Evolutionary conservation across 2,888 invertebrate species (phyloP), one percentile per base, ranked within the genome.

Genomic region (Tachina fera): DNA sequence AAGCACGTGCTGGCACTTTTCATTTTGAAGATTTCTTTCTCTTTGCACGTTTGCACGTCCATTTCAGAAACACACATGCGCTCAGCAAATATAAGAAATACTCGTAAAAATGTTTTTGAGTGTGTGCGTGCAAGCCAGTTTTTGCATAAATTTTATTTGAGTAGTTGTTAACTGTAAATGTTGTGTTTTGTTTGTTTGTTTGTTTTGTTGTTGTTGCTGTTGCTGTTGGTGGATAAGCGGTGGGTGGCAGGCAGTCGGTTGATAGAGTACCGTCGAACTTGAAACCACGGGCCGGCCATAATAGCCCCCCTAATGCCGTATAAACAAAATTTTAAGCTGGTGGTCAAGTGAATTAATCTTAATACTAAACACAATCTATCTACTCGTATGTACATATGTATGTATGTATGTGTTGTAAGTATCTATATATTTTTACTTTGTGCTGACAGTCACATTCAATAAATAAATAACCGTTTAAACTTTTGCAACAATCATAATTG

Each of bases 251-350:
- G 47, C 31, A 74, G 63, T 71, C 60, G 14, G 2, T 19, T 77
- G 77, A n/a, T 60, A 56, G 51, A 56, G 22, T 67, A n/a, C 77
- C 51, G 58, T 51, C 41, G n/a, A 76, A 78, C 84, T 84, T 79
- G 72, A 45, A 81, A 87, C 86, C 88, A 89, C 90, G 89, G 89
- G 83, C 90, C 91, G 91, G 91, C 90, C 89, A 90, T 84, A 86
- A 87, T 87, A 78, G 83, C 88, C 87, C 88, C 88, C 87, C 88
- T 86, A 82, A 74, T 88, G 89, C 80, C 91, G 91, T 91, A 91
- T 88, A 82, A 90, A 91, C 91, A 91, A 91, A 91, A 91, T 91
- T 91, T 91, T 91, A 91, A 88, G 89, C 91, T 90, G 90, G 91
- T 91, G 91, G 91, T 91, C 91, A 91, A 91, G 91, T 90, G 89